These are phyloP conservation scores for Microtus richardsoni DNA, from an alignment of 2,113 vertebrate genomes.

Conservation along the genomic window DNA sequence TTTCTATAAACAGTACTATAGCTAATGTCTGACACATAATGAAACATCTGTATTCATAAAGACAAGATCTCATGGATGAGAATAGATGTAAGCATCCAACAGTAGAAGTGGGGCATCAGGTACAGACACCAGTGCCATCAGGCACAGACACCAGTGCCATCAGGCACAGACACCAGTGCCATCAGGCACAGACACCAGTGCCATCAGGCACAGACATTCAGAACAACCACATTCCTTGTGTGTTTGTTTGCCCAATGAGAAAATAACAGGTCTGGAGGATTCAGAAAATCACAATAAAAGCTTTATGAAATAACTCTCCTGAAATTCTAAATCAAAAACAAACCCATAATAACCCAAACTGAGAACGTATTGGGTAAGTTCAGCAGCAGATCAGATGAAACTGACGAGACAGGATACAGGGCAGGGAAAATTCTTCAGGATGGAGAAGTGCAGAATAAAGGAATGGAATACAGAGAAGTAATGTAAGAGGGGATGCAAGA, in stretches of 20 bases:
- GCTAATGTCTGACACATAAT: background rate
- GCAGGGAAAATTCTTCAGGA: background rate
- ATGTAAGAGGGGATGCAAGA: background rate
- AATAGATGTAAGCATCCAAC: background rate
- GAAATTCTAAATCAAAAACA: conserved; percentile 20
- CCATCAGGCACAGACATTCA: background rate
- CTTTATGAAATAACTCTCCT: background rate
- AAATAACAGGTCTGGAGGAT: background rate
- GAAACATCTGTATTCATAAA: background rate
- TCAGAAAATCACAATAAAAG: background rate
- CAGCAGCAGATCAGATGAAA: background rate
- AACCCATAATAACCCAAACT: background rate
- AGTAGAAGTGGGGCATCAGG: background rate
- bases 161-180: background rate
- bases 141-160: background rate
- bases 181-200: background rate
- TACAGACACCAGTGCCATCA: background rate
- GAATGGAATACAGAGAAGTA: background rate
- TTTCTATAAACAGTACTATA: background rate
- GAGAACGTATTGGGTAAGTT: background rate
- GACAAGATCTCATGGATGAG: background rate
- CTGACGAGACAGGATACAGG: background rate
- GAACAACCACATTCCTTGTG: background rate
- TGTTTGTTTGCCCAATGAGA: background rate
- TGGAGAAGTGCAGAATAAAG: background rate